Base-by-base conservation (phyloP, 2,888 invertebrate species). In the Plagodis dolabraria region DNA sequence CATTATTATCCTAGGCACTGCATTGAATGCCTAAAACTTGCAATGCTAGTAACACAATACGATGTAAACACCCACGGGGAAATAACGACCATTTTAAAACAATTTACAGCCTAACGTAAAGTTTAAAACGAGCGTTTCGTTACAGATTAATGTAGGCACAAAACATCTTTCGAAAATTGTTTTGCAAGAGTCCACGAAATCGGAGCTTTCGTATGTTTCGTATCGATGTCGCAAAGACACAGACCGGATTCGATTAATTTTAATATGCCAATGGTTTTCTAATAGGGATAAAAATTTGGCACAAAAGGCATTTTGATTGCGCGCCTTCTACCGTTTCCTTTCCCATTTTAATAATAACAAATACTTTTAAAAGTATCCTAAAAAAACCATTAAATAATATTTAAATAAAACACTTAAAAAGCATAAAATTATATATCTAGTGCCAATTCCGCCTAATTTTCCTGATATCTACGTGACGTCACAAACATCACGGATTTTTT, bases 101-200 rank as follows among this genome's bases (percentile, higher is more conserved):
- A 70, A 77, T 81, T 80, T 80, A 83, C 73, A 70, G 49, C 65
- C 51, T 64, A 50, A 53, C 74, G 74, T 78, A 79, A 81, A 81
- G 57, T 68, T 69, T 67, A 40, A 53, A 74, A 77, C 72, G 75
- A 72, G 57, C 69, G 59, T 74, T 77, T 73, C 72, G 71, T 59
- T 72, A 67, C 73, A 73, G 64, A 74, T 74, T 64, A 54, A 36
- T 22, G 35, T 33, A 36, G n/a, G 35, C 12, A 10, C 47, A 43
- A 43, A 54, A 70, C 69, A 68, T 55, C 59, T 57, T 65, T 74
- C 67, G 68, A 66, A 65, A 52, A 54, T 9, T 47, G 54, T 60
- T 55, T 50, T 35, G 52, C 53, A 59, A 63, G 33, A 36, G 44
- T 38, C n/a, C 7, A 42, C 58, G 53, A 42, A 59, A 59, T 59